A percentile compares a stretch with the other conserved stretches of the same genome.
These are phyloP conservation scores for Philonicus albiceps DNA, from an alignment of 2,888 invertebrate species.

Conservation along the genomic window DNA sequence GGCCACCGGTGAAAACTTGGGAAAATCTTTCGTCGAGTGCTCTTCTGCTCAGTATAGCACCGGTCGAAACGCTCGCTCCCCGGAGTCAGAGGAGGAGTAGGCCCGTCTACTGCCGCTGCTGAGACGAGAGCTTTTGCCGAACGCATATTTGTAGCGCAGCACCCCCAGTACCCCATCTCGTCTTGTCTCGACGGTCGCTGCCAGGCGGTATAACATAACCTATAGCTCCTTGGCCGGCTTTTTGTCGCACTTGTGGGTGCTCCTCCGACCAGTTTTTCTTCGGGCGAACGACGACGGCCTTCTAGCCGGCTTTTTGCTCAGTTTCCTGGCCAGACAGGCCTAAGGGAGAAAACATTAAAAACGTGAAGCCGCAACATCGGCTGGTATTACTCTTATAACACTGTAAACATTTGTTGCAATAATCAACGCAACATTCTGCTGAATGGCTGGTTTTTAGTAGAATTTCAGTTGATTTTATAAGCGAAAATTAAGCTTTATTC, in stretches of 20 bases:
- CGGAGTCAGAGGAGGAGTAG: not conserved
- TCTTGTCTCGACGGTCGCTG: not conserved
- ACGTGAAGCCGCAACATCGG: not conserved
- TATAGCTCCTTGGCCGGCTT: not conserved
- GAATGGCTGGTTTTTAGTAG: no score
- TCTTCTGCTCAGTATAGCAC: not conserved
- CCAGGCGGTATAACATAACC: not conserved
- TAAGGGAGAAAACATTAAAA: not conserved
- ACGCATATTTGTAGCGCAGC: not conserved
- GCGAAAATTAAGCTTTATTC: no score
- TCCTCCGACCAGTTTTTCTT: not conserved
- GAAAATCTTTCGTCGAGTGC: not conserved
- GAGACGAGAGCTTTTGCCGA: not conserved
- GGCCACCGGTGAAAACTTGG: not conserved
- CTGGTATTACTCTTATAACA: no score
- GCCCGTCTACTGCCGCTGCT: not conserved
- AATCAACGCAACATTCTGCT: no score
- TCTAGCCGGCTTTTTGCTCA: not conserved
- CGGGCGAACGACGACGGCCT: not conserved
- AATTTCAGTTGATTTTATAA: no score
- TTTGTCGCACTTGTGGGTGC: not conserved
- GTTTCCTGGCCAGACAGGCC: not conserved
- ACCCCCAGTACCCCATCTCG: not conserved
- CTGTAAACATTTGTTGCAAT: no score
- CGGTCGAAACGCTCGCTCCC: not conserved